Evolutionary conservation across 2,113 vertebrate genomes (phyloP).

Genomic region (Plestiodon gilberti): DNA sequence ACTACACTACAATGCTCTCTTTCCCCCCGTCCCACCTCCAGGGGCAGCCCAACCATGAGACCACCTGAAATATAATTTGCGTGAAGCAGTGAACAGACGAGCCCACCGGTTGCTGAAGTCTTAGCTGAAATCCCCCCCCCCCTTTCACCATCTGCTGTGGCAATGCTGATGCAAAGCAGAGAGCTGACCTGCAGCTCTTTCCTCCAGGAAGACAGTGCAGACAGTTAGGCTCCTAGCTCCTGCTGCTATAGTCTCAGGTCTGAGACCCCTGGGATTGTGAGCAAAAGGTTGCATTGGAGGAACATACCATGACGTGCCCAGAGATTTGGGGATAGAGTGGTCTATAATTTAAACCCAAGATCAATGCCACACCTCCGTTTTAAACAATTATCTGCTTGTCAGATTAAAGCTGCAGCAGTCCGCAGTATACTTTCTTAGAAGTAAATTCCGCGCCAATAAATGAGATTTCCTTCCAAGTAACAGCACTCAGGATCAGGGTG

Average conservation of each 20-base stretch:
- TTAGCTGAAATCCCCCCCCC: too few relatives aligned
- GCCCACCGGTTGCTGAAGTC: too few relatives aligned
- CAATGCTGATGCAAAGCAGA: too few relatives aligned
- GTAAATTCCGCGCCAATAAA: background rate
- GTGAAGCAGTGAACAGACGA: too few relatives aligned
- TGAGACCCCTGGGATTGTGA: background rate
- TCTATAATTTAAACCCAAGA: background rate
- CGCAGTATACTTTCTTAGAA: background rate
- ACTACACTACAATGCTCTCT: too few relatives aligned
- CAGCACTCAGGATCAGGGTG: background rate
- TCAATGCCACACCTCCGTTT: background rate
- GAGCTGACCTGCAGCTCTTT: too few relatives aligned
- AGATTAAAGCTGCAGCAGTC: conserved; percentile 30
- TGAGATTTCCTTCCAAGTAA: background rate
- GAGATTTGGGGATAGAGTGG: background rate
- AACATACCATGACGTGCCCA: background rate
- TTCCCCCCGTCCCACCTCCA: too few relatives aligned
- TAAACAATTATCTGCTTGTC: conserved; percentile 35
- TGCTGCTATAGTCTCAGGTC: too few relatives aligned
- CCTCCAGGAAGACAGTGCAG: too few relatives aligned
- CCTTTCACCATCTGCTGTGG: too few relatives aligned
- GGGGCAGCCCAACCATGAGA: too few relatives aligned
- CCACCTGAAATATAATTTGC: too few relatives aligned
- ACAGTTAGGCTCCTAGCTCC: background rate
- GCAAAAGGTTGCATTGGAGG: background rate